A percentile compares a stretch with the other conserved stretches of the same genome.
phyloP scores from a whole-genome alignment of 2,888 invertebrate genomes.

The Metalampra italica region DNA sequence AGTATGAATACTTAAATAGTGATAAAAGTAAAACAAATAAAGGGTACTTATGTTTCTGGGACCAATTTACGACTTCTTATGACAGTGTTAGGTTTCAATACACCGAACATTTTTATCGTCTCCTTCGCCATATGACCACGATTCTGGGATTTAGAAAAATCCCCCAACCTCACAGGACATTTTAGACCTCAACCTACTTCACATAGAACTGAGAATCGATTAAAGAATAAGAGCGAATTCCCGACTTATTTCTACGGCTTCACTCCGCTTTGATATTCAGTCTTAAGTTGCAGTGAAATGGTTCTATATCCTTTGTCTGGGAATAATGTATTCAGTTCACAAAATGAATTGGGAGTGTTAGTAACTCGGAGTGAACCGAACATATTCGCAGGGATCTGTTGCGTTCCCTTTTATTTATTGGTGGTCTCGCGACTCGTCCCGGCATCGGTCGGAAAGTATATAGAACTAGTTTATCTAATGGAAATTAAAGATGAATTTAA shows the following conservation, averaged over 20 bases:
- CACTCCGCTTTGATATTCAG: conserved; percentile 42
- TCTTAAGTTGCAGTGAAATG: conserved; percentile 45
- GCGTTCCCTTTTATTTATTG: conserved; percentile 54
- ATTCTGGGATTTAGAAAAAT: conserved; percentile 66
- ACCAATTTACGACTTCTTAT: conserved; percentile 64
- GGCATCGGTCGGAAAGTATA: no score
- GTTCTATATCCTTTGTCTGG: conserved; percentile 52
- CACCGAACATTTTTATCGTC: conserved; percentile 66
- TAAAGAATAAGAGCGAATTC: conserved; percentile 35
- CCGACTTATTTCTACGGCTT: conserved; percentile 55
- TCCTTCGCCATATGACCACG: conserved; percentile 62
- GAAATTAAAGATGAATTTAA: no score
- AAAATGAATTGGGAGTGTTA: conserved; percentile 78
- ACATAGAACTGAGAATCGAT: conserved; percentile 45
- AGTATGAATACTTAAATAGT: conserved; percentile 16
- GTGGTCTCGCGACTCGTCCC: no score
- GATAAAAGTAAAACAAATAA: conserved; percentile 47
- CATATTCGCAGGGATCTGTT: conserved; percentile 76
- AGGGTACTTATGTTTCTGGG: conserved; percentile 44
- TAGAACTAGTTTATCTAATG: not conserved
- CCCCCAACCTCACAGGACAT: conserved; percentile 28
- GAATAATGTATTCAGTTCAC: conserved; percentile 75
- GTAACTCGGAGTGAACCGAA: conserved; percentile 76
- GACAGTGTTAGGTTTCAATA: conserved; percentile 71
- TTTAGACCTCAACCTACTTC: conserved; percentile 26